phyloP scores from a whole-genome alignment of 1,140 invertebrate genomes.

The Heliconius congener region DNA sequence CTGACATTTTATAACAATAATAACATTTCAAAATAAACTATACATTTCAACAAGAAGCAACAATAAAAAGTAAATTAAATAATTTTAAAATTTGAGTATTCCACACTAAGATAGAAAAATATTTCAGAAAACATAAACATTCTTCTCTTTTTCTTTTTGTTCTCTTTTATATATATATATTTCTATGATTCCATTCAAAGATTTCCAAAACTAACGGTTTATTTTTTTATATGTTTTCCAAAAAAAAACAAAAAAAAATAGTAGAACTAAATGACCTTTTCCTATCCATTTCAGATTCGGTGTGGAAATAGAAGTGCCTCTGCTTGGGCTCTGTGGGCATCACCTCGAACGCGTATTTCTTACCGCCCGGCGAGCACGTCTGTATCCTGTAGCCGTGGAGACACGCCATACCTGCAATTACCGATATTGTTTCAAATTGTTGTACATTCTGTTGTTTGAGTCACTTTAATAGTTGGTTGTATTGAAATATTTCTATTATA shows the following conservation, averaged over 20 bases:
- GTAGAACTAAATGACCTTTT: slow-evolving; percentile 86
- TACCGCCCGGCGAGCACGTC: slow-evolving; percentile 87
- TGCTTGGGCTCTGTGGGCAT: slow-evolving; percentile 93
- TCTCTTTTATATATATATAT: too few species aligned
- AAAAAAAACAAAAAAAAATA: neutral
- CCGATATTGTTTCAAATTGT: slow-evolving; percentile 7
- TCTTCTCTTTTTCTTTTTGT: too few species aligned
- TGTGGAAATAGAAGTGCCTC: slow-evolving; percentile 94
- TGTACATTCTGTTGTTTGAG: neutral
- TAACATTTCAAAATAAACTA: too few species aligned
- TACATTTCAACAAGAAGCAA: too few species aligned
- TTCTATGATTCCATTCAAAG: too few species aligned
- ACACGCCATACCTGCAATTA: slow-evolving; percentile 89
- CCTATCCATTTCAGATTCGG: slow-evolving; percentile 96
- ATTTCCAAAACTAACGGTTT: too few species aligned
- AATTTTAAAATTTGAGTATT: too few species aligned
- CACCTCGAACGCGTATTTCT: slow-evolving; percentile 95
- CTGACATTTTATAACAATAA: too few species aligned
- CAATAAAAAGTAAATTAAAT: too few species aligned
- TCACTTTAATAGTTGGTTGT: neutral
- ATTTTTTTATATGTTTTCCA: neutral
- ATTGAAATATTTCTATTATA: neutral
- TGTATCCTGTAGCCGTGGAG: slow-evolving; percentile 97
- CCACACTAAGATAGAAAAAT: too few species aligned
- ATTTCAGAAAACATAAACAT: too few species aligned